phyloP scores from a whole-genome alignment of 2,113 vertebrate species.

The Edolisoma coerulescens region DNA sequence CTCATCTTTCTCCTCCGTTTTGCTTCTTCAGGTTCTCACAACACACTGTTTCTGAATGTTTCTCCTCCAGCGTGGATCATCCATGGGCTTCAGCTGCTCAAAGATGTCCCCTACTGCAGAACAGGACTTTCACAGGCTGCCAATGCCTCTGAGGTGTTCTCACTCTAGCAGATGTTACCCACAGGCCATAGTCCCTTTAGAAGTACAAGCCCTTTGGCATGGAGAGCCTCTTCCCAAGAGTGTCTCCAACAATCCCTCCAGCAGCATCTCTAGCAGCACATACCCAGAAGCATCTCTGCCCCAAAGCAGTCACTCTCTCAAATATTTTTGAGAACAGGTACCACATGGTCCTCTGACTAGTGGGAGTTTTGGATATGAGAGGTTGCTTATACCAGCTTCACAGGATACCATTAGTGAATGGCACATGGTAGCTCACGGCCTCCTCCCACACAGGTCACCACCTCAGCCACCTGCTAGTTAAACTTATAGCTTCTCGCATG shows the following conservation, averaged over 20 bases:
- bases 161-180: background rate
- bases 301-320: background rate
- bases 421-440: background rate
- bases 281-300: background rate
- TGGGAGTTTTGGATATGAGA: background rate
- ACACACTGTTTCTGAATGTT: background rate
- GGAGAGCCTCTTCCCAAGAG: background rate
- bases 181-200: background rate
- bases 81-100: background rate
- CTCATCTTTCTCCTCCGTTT: background rate
- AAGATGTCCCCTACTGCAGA: background rate
- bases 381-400: background rate
- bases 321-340: background rate
- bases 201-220: background rate
- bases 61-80: accelerated
- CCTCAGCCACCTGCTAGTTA: background rate
- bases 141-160: background rate
- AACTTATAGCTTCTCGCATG: background rate
- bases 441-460: background rate
- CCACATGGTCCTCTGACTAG: background rate
- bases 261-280: background rate
- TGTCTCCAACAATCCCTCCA: background rate
- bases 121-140: background rate
- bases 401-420: background rate
- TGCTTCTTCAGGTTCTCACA: background rate